Conservation (phyloP, 2,797 vertebrate species). For the Gallirallus australis region DNA sequence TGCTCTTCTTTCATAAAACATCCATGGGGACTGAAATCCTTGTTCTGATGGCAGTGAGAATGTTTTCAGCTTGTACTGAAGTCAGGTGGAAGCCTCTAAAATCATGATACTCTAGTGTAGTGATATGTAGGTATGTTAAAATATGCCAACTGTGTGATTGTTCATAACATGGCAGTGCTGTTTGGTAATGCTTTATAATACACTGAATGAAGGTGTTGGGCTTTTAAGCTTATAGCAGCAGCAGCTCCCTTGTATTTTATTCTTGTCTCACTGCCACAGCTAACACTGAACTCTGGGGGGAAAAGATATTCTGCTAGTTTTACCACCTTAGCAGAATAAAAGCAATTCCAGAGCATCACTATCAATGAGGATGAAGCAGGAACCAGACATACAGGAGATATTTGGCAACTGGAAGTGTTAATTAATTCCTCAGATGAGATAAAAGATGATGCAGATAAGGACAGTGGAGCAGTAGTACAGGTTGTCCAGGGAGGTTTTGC, state of each 20-base stretch:
- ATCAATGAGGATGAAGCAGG: neutral
- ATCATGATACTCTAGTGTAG: neutral
- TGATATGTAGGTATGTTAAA: too few relatives aligned
- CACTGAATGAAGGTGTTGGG: neutral
- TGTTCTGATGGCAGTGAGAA: neutral
- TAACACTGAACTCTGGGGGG: neutral
- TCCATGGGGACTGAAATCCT: neutral
- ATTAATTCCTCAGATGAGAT: constrained; percentile 40
- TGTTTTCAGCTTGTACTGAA: neutral
- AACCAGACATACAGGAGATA: neutral
- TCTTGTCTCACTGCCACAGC: neutral
- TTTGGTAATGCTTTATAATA: neutral
- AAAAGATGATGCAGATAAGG: neutral
- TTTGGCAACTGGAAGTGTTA: neutral
- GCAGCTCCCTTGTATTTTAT: neutral
- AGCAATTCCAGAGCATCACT: neutral
- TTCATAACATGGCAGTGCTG: neutral
- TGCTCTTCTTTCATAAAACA: neutral
- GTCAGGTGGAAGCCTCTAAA: neutral
- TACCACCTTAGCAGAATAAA: neutral
- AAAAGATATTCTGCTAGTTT: neutral
- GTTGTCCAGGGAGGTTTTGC: neutral
- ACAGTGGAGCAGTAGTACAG: constrained; percentile 21
- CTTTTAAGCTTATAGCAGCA: neutral
- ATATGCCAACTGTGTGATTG: neutral